Conservation (phyloP, 2,888 invertebrate species). For the Nasonovia ribisnigri region DNA sequence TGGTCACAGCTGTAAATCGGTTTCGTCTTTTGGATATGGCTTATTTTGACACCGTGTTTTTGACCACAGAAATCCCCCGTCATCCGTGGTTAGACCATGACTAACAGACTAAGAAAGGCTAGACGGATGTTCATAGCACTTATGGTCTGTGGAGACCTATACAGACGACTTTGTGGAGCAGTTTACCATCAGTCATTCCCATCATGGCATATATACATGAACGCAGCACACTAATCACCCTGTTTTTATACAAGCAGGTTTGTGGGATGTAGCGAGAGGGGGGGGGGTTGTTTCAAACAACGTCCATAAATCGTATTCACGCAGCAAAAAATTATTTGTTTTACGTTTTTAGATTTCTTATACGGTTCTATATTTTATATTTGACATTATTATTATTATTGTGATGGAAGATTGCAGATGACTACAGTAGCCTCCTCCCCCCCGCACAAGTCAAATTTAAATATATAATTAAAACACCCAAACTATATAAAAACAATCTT, state of each 20-base stretch:
- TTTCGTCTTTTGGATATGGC: background rate
- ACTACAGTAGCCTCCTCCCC: no score
- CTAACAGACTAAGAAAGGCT: background rate
- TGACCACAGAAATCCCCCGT: background rate
- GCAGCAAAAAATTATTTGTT: no score
- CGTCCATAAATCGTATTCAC: no score
- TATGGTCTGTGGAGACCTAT: background rate
- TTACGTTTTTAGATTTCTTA: no score
- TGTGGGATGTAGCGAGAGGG: no score
- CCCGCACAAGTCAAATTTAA: no score
- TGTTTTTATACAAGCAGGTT: background rate
- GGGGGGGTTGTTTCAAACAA: no score
- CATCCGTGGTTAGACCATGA: background rate
- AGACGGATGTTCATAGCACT: background rate
- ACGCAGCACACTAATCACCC: background rate
- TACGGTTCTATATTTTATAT: no score
- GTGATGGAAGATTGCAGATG: no score
- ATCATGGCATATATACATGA: background rate
- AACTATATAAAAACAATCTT: accelerated
- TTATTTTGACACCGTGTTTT: background rate
- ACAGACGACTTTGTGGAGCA: background rate
- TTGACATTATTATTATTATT: no score
- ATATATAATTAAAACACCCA: no score
- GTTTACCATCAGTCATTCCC: background rate
- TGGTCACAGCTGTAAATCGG: background rate